Evolutionary conservation across 2,888 invertebrate species (phyloP), one percentile per base, ranked within the genome.

Genomic region (Rapana venosa): DNA sequence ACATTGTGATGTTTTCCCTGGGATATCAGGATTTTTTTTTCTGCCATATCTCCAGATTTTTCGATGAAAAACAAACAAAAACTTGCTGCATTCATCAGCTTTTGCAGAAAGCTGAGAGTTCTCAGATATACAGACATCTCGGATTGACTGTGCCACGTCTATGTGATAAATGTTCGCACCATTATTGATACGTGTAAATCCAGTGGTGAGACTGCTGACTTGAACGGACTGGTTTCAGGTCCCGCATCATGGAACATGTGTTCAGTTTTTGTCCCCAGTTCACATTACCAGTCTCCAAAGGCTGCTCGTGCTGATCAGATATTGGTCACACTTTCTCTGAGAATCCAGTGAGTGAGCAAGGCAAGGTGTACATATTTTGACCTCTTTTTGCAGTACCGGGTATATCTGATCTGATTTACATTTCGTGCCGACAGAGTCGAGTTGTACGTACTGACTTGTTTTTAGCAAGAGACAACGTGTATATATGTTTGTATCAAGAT

Each of bases 311-410:
- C 20, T 66, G 61, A 32, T n/a, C 86, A 66, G 58, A 32, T 86
- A 66, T 86, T 86, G 86, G 32, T 86, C 86, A 32, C 86, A 66
- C 86, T 30, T 32, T 35, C 32, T 61, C 32, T 5, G 35, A 86
- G 61, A 58, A 61, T 20, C 22, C 20, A 13, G 13, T 4, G 35
- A 66, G 66, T 32, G 61, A 35, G 35, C 26, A 15, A 56, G 66
- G 13, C 30, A 22, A 86, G 86, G 66, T 86, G 86, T 86, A 86
- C 86, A 86, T 86, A 86, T 66, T 86, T 66, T 61, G 17, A 32
- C 58, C 17, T 30, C 66, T 8, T 22, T n/a, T 26, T 1, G 26
- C 30, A 22, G 17, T 26, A 58, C n/a, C 47, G 86, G n/a, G 56
- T 36, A 83, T 83, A 83, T 47, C 26, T 26, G 83, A 30, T 58